Conservation (phyloP, 2,888 invertebrate genomes). For the Charanyca ferruginea region DNA sequence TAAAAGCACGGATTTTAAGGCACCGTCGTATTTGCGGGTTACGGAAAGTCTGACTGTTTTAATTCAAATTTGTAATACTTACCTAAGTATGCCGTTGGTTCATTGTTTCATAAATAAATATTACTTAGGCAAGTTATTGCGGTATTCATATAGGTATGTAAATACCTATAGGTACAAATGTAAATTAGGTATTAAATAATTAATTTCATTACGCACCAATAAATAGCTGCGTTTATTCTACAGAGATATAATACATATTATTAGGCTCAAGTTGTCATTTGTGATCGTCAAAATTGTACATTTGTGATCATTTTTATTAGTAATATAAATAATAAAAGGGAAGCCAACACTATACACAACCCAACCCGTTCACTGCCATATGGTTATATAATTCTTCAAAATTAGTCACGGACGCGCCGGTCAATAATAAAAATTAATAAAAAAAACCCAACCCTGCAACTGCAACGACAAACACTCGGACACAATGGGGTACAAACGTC, state of each 20-base stretch:
- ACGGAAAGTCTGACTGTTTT: slow-evolving; percentile 13
- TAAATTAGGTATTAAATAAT: slow-evolving; percentile 17
- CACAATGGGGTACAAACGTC: slow-evolving; percentile 75
- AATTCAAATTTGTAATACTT: not conserved
- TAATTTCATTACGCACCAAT: slow-evolving; percentile 20
- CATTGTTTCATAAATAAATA: slow-evolving; percentile 16
- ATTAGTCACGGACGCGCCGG: slow-evolving; percentile 83
- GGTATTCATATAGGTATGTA: not conserved
- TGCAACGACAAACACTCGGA: slow-evolving; percentile 77
- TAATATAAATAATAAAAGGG: slow-evolving; percentile 34
- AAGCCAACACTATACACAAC: slow-evolving; percentile 30
- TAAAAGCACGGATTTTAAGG: slow-evolving; percentile 27
- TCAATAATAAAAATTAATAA: slow-evolving; percentile 72
- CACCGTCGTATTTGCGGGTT: slow-evolving; percentile 41
- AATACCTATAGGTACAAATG: slow-evolving; percentile 17
- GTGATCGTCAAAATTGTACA: slow-evolving; percentile 4
- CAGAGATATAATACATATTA: slow-evolving; percentile 19
- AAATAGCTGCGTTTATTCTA: slow-evolving; percentile 10
- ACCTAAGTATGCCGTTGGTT: no score
- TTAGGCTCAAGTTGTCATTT: not conserved
- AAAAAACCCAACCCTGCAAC: slow-evolving; percentile 80
- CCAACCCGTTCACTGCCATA: slow-evolving; percentile 72
- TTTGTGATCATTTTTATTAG: not conserved
- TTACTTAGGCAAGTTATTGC: slow-evolving; percentile 1
- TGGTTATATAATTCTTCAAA: slow-evolving; percentile 84